These are phyloP conservation scores for Takifugu rubripes DNA, from an alignment of 2,797 vertebrate genomes.

Conservation along the genomic window DNA sequence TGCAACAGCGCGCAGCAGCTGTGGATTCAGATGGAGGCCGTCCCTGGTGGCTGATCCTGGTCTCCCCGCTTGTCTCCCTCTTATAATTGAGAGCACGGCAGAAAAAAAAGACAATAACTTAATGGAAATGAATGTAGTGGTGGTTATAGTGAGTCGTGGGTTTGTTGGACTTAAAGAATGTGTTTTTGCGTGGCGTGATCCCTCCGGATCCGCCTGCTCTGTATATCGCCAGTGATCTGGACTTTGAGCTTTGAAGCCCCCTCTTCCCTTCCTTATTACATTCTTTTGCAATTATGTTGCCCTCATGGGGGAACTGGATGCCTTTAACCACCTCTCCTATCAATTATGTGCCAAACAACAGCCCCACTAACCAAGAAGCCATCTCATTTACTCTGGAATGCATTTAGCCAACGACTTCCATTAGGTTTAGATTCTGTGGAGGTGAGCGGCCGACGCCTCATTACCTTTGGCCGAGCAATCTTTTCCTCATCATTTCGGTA, in stretches of 20 bases:
- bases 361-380: constrained; percentile 65
- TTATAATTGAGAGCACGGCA: constrained; percentile 41
- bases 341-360: constrained; percentile 71
- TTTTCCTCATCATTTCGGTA: constrained; percentile 61
- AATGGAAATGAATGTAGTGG: constrained; percentile 27
- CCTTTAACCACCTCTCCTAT: constrained; percentile 74
- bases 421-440: constrained; percentile 63
- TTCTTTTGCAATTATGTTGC: constrained; percentile 65
- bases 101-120: constrained; percentile 44
- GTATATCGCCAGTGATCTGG: constrained; percentile 36
- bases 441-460: constrained; percentile 69
- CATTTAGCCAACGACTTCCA: constrained; percentile 69
- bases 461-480: constrained; percentile 70
- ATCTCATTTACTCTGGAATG: constrained; percentile 71
- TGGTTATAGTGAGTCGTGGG: constrained; percentile 13
- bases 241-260: constrained; percentile 32
- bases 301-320: constrained; percentile 47
- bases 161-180: constrained; percentile 5
- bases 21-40: constrained; percentile 46
- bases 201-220: constrained; percentile 12
- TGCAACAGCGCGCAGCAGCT: constrained; percentile 54
- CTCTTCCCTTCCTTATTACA: constrained; percentile 49
- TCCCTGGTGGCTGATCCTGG: constrained; percentile 39
- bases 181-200: constrained; percentile 8
- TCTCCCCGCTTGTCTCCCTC: constrained; percentile 39